phyloP scores from a whole-genome alignment of 1,140 invertebrate species.

The Antheraea mylitta region DNA sequence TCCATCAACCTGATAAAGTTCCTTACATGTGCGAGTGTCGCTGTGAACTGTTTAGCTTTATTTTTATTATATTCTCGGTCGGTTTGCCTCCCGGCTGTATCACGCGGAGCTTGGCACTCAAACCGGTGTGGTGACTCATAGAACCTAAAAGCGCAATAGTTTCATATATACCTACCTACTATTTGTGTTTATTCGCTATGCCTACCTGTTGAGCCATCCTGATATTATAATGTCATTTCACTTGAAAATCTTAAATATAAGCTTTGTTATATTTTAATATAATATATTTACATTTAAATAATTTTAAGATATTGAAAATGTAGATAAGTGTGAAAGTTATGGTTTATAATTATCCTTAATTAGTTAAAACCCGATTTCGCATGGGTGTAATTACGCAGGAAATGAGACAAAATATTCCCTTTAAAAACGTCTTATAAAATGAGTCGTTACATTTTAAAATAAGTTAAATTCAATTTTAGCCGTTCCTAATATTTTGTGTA shows the following conservation, averaged over 20 bases:
- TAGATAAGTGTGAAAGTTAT: too few relatives aligned
- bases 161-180: background rate
- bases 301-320: too few relatives aligned
- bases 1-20: background rate
- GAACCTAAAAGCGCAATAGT: conserved; percentile 2
- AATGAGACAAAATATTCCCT: too few relatives aligned
- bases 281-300: too few relatives aligned
- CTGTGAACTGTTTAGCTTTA: conserved; percentile 12
- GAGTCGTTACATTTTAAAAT: too few relatives aligned
- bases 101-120: conserved; percentile 26
- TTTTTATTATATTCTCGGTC: conserved; percentile 21
- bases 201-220: background rate
- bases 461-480: too few relatives aligned
- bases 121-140: conserved; percentile 26
- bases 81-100: conserved; percentile 22
- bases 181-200: background rate
- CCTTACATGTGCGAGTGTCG: background rate
- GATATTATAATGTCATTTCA: background rate
- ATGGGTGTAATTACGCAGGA: too few relatives aligned
- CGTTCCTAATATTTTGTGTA: too few relatives aligned
- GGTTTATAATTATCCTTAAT: too few relatives aligned
- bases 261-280: background rate
- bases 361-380: too few relatives aligned
- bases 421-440: too few relatives aligned
- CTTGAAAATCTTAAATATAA: background rate